Conservation (phyloP, 2,797 vertebrate species). For the Anas bernieri region DNA sequence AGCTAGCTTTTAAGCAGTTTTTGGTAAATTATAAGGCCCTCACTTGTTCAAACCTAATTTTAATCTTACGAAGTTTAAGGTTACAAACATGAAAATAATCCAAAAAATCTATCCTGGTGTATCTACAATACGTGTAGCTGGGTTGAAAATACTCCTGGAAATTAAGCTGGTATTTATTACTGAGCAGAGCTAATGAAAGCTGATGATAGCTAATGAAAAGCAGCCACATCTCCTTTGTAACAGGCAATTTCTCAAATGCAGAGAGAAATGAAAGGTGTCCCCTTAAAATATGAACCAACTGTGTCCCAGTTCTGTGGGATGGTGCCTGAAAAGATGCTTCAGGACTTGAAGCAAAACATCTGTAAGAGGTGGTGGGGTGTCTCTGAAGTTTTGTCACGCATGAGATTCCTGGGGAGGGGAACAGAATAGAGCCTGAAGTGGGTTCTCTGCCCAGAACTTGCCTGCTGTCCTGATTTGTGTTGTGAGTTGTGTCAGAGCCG, state of each 20-base stretch:
- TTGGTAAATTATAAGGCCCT: background rate
- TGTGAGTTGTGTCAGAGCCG: background rate
- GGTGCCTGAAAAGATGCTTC: background rate
- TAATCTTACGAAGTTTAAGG: background rate
- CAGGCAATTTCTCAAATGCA: background rate
- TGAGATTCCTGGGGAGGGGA: background rate
- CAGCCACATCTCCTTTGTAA: background rate
- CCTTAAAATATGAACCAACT: background rate
- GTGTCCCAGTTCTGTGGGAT: background rate
- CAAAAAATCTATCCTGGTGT: background rate
- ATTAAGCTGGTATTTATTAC: background rate
- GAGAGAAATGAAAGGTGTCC: background rate
- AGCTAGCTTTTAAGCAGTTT: background rate
- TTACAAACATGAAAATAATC: background rate
- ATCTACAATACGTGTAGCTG: accelerated
- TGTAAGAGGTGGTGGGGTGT: background rate
- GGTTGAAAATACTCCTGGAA: background rate
- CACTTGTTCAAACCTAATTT: background rate
- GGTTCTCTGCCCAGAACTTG: background rate
- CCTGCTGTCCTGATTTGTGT: background rate
- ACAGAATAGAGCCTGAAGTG: background rate
- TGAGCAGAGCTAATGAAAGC: background rate
- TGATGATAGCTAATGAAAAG: background rate
- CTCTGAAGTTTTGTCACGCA: background rate
- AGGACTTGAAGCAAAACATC: background rate